These are phyloP conservation scores for Tyria jacobaeae DNA, from an alignment of 2,888 invertebrate genomes.

Conservation along the genomic window DNA sequence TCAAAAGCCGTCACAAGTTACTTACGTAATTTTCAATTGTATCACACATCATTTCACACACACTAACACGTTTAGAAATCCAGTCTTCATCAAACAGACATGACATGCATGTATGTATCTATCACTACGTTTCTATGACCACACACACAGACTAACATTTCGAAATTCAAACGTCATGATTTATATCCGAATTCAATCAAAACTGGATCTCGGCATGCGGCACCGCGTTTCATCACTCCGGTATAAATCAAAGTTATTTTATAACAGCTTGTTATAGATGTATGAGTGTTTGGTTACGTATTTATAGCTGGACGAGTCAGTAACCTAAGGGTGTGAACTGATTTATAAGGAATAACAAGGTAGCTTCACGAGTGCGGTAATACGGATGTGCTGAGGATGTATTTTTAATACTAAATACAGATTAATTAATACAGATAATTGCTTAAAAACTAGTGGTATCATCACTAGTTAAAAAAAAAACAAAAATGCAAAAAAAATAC, in stretches of 20 bases:
- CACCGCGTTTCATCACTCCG: conserved; percentile 30
- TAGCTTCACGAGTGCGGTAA: neutral
- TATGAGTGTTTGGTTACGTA: conserved; percentile 7
- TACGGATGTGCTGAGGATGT: neutral
- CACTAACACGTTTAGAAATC: neutral
- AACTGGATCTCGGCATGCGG: conserved; percentile 27
- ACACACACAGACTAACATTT: neutral
- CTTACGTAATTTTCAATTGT: neutral
- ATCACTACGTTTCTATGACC: no score
- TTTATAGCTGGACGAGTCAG: conserved; percentile 8
- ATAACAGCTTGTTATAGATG: conserved; percentile 27
- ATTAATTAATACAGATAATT: no score
- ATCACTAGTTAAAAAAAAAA: no score
- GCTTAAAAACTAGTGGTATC: no score
- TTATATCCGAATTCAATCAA: conserved; percentile 39
- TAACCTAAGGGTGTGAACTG: conserved; percentile 13
- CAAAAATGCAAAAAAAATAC: no score
- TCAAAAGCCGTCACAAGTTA: neutral
- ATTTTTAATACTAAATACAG: neutral
- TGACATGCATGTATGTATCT: no score
- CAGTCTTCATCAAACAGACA: no score
- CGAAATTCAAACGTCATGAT: conserved; percentile 25
- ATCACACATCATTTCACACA: neutral
- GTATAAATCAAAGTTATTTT: conserved; percentile 38
- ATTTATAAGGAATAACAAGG: conserved; percentile 8